Conservation (phyloP, 2,888 invertebrate genomes). For the Hetaerina titia region DNA sequence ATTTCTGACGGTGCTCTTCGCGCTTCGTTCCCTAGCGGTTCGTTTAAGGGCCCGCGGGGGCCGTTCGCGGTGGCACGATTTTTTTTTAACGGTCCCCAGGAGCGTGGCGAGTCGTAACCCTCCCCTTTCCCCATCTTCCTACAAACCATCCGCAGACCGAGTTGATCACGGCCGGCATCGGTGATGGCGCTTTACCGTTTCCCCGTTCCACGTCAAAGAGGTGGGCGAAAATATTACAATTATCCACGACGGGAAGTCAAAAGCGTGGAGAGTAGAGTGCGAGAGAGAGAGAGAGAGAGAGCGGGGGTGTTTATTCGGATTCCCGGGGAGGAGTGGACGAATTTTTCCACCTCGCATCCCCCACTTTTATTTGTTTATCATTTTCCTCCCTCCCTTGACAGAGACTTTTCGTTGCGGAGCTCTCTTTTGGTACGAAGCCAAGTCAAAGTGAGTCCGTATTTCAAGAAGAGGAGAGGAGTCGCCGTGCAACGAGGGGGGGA, state of each 20-base stretch:
- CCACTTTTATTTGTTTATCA: background rate
- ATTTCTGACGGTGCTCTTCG: background rate
- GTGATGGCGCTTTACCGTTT: background rate
- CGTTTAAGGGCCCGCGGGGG: background rate
- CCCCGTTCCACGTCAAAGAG: background rate
- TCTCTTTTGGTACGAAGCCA: background rate
- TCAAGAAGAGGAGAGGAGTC: background rate
- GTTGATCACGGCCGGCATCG: background rate
- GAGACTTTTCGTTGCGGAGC: background rate
- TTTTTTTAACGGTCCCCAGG: background rate
- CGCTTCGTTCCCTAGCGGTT: background rate
- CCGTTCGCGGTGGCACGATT: background rate
- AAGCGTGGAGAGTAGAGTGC: background rate
- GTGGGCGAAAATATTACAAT: background rate
- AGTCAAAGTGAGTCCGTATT: background rate
- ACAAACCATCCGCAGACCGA: background rate
- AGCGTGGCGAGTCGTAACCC: background rate
- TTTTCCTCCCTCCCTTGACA: background rate
- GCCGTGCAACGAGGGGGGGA: background rate
- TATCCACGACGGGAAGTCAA: background rate
- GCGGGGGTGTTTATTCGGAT: background rate
- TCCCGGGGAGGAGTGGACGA: background rate
- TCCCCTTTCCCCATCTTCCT: background rate
- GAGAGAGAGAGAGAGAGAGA: background rate
- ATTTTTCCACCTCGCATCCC: background rate